phyloP scores from a whole-genome alignment of 2,113 vertebrate genomes.

The Gallinago paraguaiae region DNA sequence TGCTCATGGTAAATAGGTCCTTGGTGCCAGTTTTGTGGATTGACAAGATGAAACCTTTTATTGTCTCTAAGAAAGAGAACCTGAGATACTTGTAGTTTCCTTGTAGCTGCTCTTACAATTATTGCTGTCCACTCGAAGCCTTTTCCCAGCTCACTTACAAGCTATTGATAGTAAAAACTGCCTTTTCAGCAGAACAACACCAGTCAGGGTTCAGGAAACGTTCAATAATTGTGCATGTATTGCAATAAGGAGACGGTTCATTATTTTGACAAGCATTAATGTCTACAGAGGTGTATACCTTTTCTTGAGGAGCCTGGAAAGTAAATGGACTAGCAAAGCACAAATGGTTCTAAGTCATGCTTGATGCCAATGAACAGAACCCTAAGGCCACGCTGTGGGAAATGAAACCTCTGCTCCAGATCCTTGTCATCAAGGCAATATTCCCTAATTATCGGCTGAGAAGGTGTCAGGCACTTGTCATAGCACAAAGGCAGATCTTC shows the following conservation, averaged over 20 bases:
- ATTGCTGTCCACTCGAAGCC: background rate
- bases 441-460: background rate
- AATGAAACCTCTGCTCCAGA: background rate
- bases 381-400: background rate
- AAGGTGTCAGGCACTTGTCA: background rate
- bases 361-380: background rate
- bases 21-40: background rate
- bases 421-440: background rate
- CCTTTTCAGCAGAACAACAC: background rate
- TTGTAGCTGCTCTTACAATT: background rate
- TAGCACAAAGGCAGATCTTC: background rate
- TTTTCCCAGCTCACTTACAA: background rate
- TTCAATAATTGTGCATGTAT: background rate
- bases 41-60: background rate
- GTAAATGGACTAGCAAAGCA: background rate
- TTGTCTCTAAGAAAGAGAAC: background rate
- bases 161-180: background rate
- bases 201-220: background rate
- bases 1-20: background rate
- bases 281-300: background rate
- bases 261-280: background rate
- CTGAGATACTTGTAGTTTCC: background rate
- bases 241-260: background rate
- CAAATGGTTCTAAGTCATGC: background rate
- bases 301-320: background rate